phyloP scores from a whole-genome alignment of 2,888 invertebrate species.

The Diloba caeruleocephala region DNA sequence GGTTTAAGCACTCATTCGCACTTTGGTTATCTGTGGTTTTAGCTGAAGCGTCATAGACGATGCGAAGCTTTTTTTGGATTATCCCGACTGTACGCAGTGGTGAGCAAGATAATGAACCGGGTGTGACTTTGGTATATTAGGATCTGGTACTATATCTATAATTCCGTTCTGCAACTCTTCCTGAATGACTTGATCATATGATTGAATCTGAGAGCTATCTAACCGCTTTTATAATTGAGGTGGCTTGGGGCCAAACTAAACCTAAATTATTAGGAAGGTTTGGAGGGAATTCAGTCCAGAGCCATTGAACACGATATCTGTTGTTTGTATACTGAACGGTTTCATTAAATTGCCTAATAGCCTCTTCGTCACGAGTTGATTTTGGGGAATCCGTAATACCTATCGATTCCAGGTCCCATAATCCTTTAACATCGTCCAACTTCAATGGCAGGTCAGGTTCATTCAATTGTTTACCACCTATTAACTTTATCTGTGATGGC shows the following conservation, averaged over 20 bases:
- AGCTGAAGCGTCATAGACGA: not conserved
- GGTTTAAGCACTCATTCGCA: slow-evolving; percentile 3
- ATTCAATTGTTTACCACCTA: no score
- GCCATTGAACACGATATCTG: not conserved
- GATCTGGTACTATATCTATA: not conserved
- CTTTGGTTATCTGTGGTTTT: slow-evolving; percentile 1
- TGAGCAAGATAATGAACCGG: slow-evolving; percentile 1
- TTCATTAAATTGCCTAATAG: slow-evolving; percentile 3
- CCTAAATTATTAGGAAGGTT: not conserved
- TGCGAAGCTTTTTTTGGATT: slow-evolving; percentile 1
- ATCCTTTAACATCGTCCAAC: no score
- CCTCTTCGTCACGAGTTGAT: slow-evolving; percentile 11
- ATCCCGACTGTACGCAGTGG: not conserved
- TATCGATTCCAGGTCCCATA: no score
- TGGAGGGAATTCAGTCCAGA: not conserved
- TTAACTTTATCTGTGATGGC: no score
- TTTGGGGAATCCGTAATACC: not conserved
- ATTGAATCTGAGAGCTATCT: not conserved
- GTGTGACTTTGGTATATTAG: not conserved
- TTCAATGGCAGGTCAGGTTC: no score
- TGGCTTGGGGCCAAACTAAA: not conserved
- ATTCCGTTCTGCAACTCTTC: not conserved
- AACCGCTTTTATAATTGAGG: not conserved
- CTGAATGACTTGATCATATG: not conserved
- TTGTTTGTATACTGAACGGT: not conserved